Base-by-base conservation (phyloP, 2,888 invertebrate genomes). In the Polymixis lichenea region DNA sequence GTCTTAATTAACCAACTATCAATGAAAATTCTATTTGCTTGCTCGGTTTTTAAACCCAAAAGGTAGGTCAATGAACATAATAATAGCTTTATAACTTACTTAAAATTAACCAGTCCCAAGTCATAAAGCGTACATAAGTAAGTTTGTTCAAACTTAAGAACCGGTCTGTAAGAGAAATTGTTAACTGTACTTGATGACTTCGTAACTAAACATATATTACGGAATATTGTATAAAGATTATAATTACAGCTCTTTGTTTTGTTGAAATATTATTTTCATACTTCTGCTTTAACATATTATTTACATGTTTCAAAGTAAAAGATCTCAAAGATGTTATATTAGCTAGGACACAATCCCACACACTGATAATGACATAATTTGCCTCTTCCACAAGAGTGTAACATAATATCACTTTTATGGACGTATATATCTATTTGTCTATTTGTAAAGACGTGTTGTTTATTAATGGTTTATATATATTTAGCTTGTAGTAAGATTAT, bases 171-270 rank as follows among this genome's bases (percentile, higher is more conserved):
- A 89, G 94, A 95, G 95, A 95, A 95, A 95, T 94, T 94, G 93
- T 94, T 95, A 95, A 94, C 95, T 94, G 95, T 95, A 94, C 93
- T 93, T 95, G 95, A 95, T 94, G 92, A 94, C 92, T 94, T 93
- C 89, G 93, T 94, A 93, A 93, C 94, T 93, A 93, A 94, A 94
- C 92, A 94, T 91, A 92, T 92, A 91, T 93, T 92, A 94, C 90
- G 90, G 88, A 91, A 82, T 87, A 88, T 85, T 85, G 72, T 83
- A 84, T 88, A 81, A 84, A 83, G 51, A 78, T 79, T 87, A 82
- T 82, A n/a, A n/a, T n/a, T n/a, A 86, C 51, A 55, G 62, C 74
- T 77, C 73, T 66, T 75, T 76, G 65, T 80, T 75, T 78, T 66
- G 55, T 75, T 76, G 28, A 62, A 78, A 66, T 72, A 84, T 86